phyloP scores from a whole-genome alignment of 2,113 vertebrate species.

The Pachyramphus minor region DNA sequence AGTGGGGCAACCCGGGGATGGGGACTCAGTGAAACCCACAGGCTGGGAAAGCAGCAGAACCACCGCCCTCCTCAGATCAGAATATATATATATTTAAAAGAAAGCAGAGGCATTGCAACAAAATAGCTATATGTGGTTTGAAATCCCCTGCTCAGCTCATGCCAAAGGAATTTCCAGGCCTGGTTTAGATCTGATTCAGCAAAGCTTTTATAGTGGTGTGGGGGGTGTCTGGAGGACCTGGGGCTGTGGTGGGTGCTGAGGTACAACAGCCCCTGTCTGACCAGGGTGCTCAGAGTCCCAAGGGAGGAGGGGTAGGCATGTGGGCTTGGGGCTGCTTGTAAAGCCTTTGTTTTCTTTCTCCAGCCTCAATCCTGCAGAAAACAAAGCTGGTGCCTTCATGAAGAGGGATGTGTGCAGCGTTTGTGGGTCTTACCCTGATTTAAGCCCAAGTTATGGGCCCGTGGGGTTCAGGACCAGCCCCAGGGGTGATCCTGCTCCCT shows the following conservation, averaged over 20 bases:
- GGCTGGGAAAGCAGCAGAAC: not conserved
- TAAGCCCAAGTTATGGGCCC: not conserved
- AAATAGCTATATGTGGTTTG: slow-evolving; percentile 45
- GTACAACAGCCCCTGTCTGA: not conserved
- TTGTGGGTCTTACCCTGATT: accelerated
- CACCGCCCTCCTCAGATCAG: not conserved
- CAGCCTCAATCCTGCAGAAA: not conserved
- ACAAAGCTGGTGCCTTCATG: not conserved
- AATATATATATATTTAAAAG: not conserved
- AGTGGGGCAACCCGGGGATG: accelerated
- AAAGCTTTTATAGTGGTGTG: not conserved
- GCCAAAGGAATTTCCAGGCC: slow-evolving; percentile 55
- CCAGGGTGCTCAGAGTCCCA: not conserved
- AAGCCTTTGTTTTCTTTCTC: not conserved
- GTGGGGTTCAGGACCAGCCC: not conserved
- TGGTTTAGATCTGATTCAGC: slow-evolving; percentile 54
- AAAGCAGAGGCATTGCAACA: not conserved
- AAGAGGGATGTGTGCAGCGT: accelerated
- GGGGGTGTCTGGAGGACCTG: accelerated
- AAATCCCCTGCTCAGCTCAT: slow-evolving; percentile 41
- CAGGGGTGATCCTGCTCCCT: not conserved
- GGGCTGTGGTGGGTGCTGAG: not conserved
- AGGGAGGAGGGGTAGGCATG: not conserved
- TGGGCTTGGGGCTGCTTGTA: accelerated
- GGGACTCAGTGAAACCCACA: not conserved